Evolutionary conservation across 1,140 invertebrate species (phyloP), one percentile per base, ranked within the genome.

Genomic region (Bradysia coprophila): DNA sequence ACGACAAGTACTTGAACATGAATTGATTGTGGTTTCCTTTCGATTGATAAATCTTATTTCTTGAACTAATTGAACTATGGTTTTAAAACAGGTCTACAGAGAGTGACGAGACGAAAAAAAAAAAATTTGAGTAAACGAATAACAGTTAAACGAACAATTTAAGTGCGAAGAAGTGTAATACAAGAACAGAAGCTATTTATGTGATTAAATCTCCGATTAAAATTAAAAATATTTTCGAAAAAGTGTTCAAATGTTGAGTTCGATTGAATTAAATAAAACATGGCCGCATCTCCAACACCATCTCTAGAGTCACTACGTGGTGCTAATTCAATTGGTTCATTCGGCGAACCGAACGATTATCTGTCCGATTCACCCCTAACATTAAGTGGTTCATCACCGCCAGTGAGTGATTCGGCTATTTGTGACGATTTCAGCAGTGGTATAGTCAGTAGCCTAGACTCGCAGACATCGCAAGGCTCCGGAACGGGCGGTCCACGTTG

Each of bases 281-380:
- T 57, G 55, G 58, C 58, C 49, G 50, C 76, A 65, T 83, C 79
- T 58, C 79, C 80, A 58, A 88, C 86, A 68, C 82, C 84, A 61
- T 89, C 85, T 64, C 69, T 88, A 69, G 84, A 89, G 73, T 88
- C 84, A 67, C 68, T 83, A 65, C 75, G 75, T 57, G 81, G 84
- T 75, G 81, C 81, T 63, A 85, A 82, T 69, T 86, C 84, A 57
- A 77, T 87, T 65, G 81, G 81, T 71, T 87, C 83, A 52, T 73
- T 75, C 47, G 69, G 76, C 51, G 79, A 82, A 59, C 67, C 70
- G 31, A 53, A 50, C 33, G 58, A 56, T 38, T 61, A 61, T 45
- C 62, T 78, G 53, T 73, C 69, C 52, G 69, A 76, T 53, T 84
- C 81, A 43, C 81, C 81, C 51, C 59, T 82, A 51, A 83, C 80